Conservation (phyloP, 2,797 vertebrate genomes). For the Gambusia yucatana region DNA sequence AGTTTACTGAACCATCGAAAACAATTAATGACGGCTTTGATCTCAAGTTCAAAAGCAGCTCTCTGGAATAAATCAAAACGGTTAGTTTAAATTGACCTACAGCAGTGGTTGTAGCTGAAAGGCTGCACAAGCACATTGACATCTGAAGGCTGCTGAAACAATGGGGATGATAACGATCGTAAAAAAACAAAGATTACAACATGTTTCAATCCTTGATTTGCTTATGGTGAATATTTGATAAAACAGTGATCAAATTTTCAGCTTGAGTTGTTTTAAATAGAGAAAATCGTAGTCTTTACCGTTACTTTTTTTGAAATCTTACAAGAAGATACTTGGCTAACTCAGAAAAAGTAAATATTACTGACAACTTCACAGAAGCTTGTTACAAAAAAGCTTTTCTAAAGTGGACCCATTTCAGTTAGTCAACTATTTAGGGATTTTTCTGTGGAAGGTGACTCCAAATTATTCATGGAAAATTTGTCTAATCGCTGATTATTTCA, state of each 20-base stretch:
- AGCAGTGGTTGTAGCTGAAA: not conserved
- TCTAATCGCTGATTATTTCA: not conserved
- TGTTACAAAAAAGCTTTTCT: not conserved
- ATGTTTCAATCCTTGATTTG: not conserved
- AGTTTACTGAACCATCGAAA: conserved; percentile 26
- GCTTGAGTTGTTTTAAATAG: not conserved
- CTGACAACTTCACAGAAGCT: not conserved
- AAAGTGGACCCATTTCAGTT: too few relatives aligned
- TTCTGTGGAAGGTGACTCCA: not conserved
- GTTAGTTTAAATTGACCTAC: not conserved
- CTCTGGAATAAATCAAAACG: conserved; percentile 23
- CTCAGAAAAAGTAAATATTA: not conserved
- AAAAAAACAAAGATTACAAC: not conserved
- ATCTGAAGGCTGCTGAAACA: not conserved
- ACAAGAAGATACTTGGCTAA: not conserved
- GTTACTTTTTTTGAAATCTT: not conserved
- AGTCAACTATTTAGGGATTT: not conserved
- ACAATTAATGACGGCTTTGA: conserved; percentile 42
- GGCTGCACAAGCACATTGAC: not conserved
- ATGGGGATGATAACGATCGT: not conserved
- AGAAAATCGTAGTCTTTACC: too few relatives aligned
- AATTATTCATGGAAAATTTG: not conserved
- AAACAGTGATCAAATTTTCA: not conserved
- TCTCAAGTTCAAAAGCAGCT: conserved; percentile 38
- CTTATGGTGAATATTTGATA: not conserved